These are phyloP conservation scores for Myotis brandtii DNA, from an alignment of 2,113 vertebrate species.

Conservation along the genomic window DNA sequence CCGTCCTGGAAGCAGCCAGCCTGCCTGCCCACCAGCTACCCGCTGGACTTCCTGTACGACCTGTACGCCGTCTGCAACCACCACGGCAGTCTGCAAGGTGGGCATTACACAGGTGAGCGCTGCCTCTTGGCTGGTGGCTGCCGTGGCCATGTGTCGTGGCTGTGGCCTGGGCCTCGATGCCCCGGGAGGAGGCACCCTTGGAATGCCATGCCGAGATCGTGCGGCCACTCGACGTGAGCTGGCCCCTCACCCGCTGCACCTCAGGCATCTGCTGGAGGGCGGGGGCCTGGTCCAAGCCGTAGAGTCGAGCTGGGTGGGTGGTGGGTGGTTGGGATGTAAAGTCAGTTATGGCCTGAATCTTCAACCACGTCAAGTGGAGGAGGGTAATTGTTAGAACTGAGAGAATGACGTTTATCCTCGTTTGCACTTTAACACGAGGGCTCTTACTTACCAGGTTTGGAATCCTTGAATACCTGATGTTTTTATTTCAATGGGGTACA, in stretches of 20 bases:
- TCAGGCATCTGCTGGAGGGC: rapidly evolving
- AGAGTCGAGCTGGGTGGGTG: too few species aligned
- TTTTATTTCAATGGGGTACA: neutral
- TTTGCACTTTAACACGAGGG: neutral
- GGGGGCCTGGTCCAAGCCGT: rapidly evolving
- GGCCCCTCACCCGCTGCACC: rapidly evolving
- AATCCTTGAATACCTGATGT: neutral
- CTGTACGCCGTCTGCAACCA: constrained; percentile 98
- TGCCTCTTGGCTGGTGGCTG: neutral
- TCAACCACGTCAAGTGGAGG: neutral
- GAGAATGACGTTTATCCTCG: neutral
- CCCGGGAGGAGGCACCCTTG: neutral
- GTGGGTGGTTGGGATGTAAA: neutral
- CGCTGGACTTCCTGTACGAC: constrained; percentile 92
- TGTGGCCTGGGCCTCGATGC: neutral
- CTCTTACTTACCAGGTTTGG: neutral
- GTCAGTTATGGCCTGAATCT: neutral
- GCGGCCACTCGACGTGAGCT: rapidly evolving
- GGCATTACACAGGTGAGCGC: constrained; percentile 95
- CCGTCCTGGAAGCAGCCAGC: constrained; percentile 83
- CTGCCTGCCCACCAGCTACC: constrained; percentile 76
- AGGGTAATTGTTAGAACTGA: neutral
- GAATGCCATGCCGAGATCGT: neutral
- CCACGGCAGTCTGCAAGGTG: constrained; percentile 97
- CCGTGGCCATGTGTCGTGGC: rapidly evolving